Evolutionary conservation across 2,888 invertebrate species (phyloP).

Genomic region (Parnassius mnemosyne): DNA sequence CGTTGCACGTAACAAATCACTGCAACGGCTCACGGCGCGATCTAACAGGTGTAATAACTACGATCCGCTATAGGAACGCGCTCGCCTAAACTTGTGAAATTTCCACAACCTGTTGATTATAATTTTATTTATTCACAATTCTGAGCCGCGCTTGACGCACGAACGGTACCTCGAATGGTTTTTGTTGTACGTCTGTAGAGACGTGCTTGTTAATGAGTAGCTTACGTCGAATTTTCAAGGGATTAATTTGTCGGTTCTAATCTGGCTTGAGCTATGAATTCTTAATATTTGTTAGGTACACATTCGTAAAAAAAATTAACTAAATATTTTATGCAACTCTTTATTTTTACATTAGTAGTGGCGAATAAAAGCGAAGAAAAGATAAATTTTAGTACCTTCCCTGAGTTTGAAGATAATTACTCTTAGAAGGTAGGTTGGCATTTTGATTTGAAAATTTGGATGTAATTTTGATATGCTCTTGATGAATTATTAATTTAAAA

Average conservation of each 20-base stretch:
- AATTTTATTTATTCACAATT: constrained; percentile 40
- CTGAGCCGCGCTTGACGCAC: constrained; percentile 9
- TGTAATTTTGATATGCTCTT: too few relatives aligned
- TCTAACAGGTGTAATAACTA: constrained; percentile 29
- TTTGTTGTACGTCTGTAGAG: background rate
- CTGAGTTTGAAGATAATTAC: background rate
- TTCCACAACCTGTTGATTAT: constrained; percentile 39
- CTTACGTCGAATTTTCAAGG: background rate
- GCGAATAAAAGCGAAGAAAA: background rate
- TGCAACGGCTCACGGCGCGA: constrained; percentile 21
- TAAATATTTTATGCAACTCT: too few relatives aligned
- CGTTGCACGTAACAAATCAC: constrained; percentile 26
- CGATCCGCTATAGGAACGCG: constrained; percentile 9
- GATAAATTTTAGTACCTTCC: background rate
- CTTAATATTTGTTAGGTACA: background rate
- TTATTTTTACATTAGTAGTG: background rate
- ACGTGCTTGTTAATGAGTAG: constrained; percentile 1
- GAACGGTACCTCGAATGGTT: constrained; percentile 22
- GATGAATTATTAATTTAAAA: too few relatives aligned
- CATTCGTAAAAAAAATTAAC: too few relatives aligned
- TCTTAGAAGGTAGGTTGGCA: constrained; percentile 6
- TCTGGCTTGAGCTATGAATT: background rate
- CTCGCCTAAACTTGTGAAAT: constrained; percentile 8
- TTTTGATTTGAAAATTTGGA: too few relatives aligned
- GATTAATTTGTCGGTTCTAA: background rate